Percentiles rank a stretch among this genome's conserved stretches.
phyloP scores from a whole-genome alignment of 2,888 invertebrate genomes.

The Lepidonotus clava region DNA sequence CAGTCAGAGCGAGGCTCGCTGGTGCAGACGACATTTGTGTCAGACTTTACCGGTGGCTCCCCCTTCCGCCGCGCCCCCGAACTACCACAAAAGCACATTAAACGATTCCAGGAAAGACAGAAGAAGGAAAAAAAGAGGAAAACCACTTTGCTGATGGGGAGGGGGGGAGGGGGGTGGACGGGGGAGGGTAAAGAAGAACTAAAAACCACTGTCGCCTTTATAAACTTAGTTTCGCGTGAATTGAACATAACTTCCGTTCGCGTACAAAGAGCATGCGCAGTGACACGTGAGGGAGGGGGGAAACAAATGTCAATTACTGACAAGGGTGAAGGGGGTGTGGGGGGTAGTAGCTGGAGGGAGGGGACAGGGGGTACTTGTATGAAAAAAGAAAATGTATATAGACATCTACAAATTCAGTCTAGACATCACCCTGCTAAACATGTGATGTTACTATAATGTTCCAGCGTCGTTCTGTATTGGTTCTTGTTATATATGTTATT shows the following conservation, averaged over 20 bases:
- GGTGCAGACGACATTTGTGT: constrained; percentile 40
- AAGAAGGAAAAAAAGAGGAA: not conserved
- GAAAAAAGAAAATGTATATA: too few species aligned
- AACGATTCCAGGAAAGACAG: not conserved
- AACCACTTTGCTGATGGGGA: not conserved
- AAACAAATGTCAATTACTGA: constrained; percentile 48
- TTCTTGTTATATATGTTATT: too few species aligned
- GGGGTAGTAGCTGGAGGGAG: too few species aligned
- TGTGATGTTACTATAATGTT: too few species aligned
- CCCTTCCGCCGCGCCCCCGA: not conserved
- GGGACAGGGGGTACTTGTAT: too few species aligned
- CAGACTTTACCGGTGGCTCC: not conserved
- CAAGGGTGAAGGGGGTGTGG: too few species aligned
- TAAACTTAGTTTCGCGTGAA: constrained; percentile 21
- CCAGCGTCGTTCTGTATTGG: too few species aligned
- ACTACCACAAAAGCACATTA: constrained; percentile 44
- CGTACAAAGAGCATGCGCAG: not conserved
- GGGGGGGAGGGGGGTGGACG: not conserved
- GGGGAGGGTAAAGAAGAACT: not conserved
- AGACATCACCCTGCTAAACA: too few species aligned
- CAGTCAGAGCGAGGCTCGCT: constrained; percentile 34
- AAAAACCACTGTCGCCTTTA: not conserved
- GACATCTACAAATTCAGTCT: too few species aligned
- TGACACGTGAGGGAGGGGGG: constrained; percentile 12
- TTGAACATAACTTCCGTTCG: not conserved